These are phyloP conservation scores for Ormyrus rosae DNA, from an alignment of 2,888 invertebrate species.

Conservation along the genomic window DNA sequence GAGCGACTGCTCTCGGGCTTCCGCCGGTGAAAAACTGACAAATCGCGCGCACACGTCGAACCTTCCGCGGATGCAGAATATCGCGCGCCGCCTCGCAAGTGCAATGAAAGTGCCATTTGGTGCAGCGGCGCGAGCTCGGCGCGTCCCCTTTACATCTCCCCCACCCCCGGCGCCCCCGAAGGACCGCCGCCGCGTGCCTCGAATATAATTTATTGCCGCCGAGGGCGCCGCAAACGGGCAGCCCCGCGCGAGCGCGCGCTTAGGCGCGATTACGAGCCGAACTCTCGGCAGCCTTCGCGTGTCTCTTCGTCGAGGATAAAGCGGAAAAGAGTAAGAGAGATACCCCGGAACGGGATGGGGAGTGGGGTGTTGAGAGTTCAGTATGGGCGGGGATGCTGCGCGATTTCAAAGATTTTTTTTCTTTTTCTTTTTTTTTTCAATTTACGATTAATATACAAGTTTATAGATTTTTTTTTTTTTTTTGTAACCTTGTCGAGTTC, in stretches of 20 bases:
- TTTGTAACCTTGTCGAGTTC: no score
- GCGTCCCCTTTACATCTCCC: neutral
- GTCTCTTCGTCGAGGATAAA: no score
- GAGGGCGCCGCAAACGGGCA: conserved; percentile 15
- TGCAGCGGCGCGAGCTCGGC: conserved; percentile 60
- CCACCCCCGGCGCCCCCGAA: conserved; percentile 33
- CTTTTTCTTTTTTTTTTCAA: no score
- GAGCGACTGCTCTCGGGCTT: neutral
- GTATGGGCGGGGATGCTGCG: no score
- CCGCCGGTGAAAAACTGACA: conserved; percentile 59
- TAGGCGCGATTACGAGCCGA: neutral
- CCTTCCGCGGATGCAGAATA: conserved; percentile 65
- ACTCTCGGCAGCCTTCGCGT: neutral
- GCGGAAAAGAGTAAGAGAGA: no score
- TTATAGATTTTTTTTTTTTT: no score
- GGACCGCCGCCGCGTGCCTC: conserved; percentile 66
- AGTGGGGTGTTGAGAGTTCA: no score
- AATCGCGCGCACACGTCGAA: conserved; percentile 58
- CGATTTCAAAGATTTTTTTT: no score
- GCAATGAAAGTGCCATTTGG: conserved; percentile 72
- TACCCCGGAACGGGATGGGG: no score
- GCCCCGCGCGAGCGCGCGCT: neutral
- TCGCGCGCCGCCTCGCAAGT: conserved; percentile 63
- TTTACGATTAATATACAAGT: no score
- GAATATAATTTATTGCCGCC: conserved; percentile 70